Evolutionary conservation across 2,797 vertebrate genomes (phyloP).

Genomic region (Gambelia wislizenii): DNA sequence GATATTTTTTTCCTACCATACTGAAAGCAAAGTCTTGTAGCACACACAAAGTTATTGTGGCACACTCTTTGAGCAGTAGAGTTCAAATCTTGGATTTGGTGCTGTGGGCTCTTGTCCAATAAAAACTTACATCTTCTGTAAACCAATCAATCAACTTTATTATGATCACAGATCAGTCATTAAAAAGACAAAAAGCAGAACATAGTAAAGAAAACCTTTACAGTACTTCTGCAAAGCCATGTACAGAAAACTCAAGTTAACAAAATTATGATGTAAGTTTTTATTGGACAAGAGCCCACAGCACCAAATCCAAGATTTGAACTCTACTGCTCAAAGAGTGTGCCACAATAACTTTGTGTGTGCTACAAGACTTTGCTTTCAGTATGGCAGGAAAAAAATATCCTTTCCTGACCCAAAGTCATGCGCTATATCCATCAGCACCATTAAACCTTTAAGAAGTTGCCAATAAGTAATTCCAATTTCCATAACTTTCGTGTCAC

Average conservation of each 20-base stretch:
- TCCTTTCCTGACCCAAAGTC: neutral
- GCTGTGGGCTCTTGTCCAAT: neutral
- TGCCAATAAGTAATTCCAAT: no score
- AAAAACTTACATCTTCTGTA: neutral
- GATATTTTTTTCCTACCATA: neutral
- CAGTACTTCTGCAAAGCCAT: no score
- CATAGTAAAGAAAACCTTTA: no score
- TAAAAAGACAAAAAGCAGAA: no score
- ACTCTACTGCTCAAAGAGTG: neutral
- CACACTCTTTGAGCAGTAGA: neutral
- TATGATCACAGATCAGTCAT: no score
- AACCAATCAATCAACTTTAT: no score
- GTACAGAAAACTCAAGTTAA: no score
- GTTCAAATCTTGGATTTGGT: neutral
- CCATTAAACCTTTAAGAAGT: no score
- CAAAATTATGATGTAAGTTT: neutral
- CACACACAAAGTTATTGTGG: neutral
- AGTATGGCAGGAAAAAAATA: neutral
- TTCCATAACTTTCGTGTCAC: no score
- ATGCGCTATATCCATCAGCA: no score
- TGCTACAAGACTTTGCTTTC: neutral
- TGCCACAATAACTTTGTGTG: neutral
- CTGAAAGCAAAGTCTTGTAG: neutral
- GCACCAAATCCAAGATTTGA: neutral
- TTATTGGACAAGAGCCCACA: neutral